Base-by-base conservation (phyloP, 2,888 invertebrate genomes). In the Belgica antarctica region DNA sequence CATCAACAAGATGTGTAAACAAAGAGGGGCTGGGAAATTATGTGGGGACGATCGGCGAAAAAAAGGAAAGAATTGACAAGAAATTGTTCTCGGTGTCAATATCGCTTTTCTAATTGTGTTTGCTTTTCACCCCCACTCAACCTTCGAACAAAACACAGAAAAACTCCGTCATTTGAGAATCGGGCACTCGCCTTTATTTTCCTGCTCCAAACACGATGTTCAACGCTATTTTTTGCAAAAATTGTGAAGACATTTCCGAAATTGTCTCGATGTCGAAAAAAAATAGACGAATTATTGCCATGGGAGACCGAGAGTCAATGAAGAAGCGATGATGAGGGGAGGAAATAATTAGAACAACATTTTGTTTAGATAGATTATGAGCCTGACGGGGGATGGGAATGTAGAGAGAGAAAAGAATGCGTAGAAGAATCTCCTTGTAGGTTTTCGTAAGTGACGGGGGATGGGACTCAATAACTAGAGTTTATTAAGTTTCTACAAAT, bases 31-130 rank as follows among this genome's bases (percentile, higher is more conserved):
- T 52, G 17, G 41, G 17, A 52, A 52, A 52, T 52, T 52, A 52
- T 52, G 52, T 52, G 7, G 19, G 52, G 41, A 41, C n/a, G 41
- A 41, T 41, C 41, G 52, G 17, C 8, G 22, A 22, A 52, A 22
- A 52, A 17, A 52, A 46, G 15, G 12, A 46, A n/a, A 22, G 22
- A 52, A 52, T 17, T 52, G 52, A 52, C 52, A 52, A 22, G 52
- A 22, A 22, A 15, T 41, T 41, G 41, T 52, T 52, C 22, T 22
- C 19, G 63, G 34, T 57, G 52, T 68, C 68, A 68, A 68, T 68
- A 47, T 68, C 68, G 24, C n/a, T 68, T 68, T 34, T 57, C 68
- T 68, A 68, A 68, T 68, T 68, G 57, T 68, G 68, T 68, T 57
- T 68, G 47, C 47, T 46, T 17, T 68, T 68, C 57, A 36, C 17